Evolutionary conservation across 2,113 vertebrate species (phyloP).

Genomic region (Ascaphus truei): DNA sequence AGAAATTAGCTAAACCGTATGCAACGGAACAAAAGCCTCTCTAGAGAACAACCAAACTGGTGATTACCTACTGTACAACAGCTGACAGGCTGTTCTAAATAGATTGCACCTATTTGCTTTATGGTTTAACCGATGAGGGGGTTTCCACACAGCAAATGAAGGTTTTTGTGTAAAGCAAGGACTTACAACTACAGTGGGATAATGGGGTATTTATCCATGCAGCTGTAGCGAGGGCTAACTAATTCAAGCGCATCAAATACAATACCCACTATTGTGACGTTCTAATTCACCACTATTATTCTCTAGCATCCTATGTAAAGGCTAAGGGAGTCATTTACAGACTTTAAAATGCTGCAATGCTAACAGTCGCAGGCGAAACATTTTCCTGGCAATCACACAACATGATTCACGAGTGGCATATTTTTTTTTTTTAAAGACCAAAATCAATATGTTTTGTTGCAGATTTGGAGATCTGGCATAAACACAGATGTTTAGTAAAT

Average conservation of each 20-base stretch:
- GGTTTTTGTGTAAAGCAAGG: background rate
- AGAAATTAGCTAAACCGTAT: conserved; percentile 12
- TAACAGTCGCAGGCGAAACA: no score
- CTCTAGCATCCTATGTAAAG: background rate
- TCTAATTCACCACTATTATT: conserved; percentile 1
- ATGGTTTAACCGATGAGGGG: background rate
- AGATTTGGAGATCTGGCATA: no score
- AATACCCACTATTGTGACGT: conserved; percentile 1
- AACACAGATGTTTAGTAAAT: no score
- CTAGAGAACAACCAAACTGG: conserved; percentile 5
- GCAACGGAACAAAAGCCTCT: conserved; percentile 20
- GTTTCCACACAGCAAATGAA: background rate
- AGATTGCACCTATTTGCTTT: background rate
- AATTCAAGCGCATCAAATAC: background rate
- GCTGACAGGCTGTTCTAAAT: background rate
- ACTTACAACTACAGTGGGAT: background rate
- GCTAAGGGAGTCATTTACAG: background rate
- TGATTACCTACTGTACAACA: conserved; percentile 7
- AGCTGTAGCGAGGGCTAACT: background rate
- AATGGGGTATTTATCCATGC: background rate
- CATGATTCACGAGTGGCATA: no score
- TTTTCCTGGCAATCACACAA: no score
- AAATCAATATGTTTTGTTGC: no score
- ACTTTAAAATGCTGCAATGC: background rate
- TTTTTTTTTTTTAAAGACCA: no score